phyloP scores from a whole-genome alignment of 2,888 invertebrate species.

The Melanostoma mellinum region DNA sequence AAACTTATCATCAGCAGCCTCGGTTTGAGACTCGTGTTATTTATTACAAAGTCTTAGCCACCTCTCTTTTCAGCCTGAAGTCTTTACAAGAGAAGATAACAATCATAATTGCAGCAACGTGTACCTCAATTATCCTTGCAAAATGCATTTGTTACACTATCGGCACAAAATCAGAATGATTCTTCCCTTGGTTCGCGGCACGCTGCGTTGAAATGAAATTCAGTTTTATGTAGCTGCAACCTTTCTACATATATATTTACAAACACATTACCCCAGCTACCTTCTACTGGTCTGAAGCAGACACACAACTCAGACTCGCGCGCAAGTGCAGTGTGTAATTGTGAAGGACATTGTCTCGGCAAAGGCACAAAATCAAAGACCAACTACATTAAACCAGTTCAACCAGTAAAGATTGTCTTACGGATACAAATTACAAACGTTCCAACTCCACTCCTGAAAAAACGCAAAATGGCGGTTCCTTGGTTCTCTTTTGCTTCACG shows the following conservation, averaged over 20 bases:
- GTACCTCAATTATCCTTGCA: conserved; percentile 67
- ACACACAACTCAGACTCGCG: conserved; percentile 25
- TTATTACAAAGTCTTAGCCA: conserved; percentile 17
- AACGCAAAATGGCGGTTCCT: conserved; percentile 42
- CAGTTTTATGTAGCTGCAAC: conserved; percentile 22
- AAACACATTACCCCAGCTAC: background rate
- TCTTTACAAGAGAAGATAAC: conserved; percentile 24
- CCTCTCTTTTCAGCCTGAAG: background rate
- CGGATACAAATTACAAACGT: conserved; percentile 16
- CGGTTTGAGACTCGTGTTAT: conserved; percentile 10
- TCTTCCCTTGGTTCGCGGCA: conserved; percentile 5
- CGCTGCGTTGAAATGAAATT: conserved; percentile 34
- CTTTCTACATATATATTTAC: too few relatives aligned
- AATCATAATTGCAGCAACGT: conserved; percentile 53
- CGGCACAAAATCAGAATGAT: conserved; percentile 47
- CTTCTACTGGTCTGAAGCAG: conserved; percentile 9
- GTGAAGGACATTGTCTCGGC: conserved; percentile 56
- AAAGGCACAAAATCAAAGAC: background rate
- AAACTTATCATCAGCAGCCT: background rate
- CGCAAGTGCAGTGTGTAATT: conserved; percentile 45
- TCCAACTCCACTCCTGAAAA: conserved; percentile 37
- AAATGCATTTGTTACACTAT: conserved; percentile 63
- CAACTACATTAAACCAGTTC: conserved; percentile 45
- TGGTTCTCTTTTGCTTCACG: conserved; percentile 24
- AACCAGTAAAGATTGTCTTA: conserved; percentile 30